These are phyloP conservation scores for Falco novaeseelandiae DNA, from an alignment of 2,797 vertebrate genomes.

Conservation along the genomic window DNA sequence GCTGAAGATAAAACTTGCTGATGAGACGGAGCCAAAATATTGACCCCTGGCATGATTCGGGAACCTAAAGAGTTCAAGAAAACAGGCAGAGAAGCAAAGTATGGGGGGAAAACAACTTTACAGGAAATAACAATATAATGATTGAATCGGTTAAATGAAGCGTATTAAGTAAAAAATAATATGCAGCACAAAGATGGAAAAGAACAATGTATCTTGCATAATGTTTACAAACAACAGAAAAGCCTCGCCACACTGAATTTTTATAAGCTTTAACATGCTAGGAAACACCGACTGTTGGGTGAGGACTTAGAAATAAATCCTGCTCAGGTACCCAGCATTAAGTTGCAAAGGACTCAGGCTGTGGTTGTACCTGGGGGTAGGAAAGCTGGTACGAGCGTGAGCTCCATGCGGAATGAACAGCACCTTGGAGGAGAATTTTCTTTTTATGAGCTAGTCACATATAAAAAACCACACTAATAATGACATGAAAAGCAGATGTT, in stretches of 20 bases:
- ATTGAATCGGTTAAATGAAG: neutral
- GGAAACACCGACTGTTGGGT: neutral
- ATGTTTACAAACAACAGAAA: neutral
- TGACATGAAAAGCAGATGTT: neutral
- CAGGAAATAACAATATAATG: neutral
- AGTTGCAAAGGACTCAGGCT: neutral
- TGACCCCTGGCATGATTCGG: neutral
- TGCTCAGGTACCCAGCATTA: neutral
- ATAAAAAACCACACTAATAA: neutral
- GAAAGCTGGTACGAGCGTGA: neutral
- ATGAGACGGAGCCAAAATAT: neutral
- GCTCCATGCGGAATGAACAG: neutral
- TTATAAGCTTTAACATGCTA: neutral
- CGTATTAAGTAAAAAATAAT: neutral
- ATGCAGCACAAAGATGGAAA: neutral
- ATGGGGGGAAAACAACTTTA: neutral
- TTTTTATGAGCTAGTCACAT: neutral
- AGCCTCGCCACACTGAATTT: neutral
- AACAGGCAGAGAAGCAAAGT: neutral
- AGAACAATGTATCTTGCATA: rapidly evolving
- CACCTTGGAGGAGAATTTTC: neutral
- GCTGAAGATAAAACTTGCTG: neutral
- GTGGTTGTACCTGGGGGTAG: neutral
- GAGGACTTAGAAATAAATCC: neutral
- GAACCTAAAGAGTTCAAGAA: neutral